Percentiles rank a stretch among this genome's conserved stretches.
phyloP scores from a whole-genome alignment of 1,140 invertebrate species.

The Eubasilissa regina region DNA sequence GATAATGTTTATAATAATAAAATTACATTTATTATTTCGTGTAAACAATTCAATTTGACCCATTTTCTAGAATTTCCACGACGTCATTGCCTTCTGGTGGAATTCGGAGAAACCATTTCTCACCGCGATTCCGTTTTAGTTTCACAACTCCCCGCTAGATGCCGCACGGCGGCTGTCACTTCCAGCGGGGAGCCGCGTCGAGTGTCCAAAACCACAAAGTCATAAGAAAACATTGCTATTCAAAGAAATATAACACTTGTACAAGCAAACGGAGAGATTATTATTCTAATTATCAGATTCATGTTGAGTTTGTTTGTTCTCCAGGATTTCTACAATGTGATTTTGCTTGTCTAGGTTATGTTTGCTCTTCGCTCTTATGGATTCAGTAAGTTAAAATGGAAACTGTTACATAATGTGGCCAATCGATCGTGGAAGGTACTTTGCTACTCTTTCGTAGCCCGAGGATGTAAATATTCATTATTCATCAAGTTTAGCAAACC shows the following conservation, averaged over 20 bases:
- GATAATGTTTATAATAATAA: no score
- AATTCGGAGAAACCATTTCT: background rate
- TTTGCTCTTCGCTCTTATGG: background rate
- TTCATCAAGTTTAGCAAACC: no score
- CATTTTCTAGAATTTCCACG: background rate
- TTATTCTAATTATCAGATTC: background rate
- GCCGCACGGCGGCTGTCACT: background rate
- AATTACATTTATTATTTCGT: no score
- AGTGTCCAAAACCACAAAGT: background rate
- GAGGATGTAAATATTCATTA: no score
- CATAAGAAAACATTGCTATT: background rate
- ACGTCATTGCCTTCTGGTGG: background rate
- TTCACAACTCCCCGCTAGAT: conserved; percentile 4
- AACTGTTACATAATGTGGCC: conserved; percentile 1
- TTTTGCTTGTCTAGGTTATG: background rate
- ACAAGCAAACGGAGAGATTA: no score
- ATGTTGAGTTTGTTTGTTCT: background rate
- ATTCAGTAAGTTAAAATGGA: background rate
- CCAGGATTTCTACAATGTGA: background rate
- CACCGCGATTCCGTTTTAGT: background rate
- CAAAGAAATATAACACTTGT: background rate
- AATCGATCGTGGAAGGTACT: background rate
- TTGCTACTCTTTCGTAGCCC: no score
- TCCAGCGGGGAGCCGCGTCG: background rate
- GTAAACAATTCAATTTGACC: no score